phyloP scores from a whole-genome alignment of 2,113 vertebrate genomes.

The Passer montanus region DNA sequence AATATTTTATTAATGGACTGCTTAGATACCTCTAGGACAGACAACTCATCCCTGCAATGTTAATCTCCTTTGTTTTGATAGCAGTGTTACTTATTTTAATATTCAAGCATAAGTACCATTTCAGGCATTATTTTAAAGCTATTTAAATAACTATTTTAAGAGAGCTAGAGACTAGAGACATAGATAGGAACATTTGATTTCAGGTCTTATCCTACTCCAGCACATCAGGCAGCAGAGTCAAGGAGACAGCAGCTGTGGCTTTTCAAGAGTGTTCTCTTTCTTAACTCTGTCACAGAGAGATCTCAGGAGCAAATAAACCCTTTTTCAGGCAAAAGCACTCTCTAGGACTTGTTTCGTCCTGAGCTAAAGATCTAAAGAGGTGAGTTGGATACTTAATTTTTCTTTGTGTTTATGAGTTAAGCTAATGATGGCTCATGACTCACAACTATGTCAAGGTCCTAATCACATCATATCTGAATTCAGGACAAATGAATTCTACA shows the following conservation, averaged over 20 bases:
- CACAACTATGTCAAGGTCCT: background rate
- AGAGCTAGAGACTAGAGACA: background rate
- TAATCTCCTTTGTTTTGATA: background rate
- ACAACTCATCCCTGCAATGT: background rate
- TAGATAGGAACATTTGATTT: background rate
- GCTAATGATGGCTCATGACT: background rate
- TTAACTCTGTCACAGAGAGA: background rate
- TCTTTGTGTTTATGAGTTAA: background rate
- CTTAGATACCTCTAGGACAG: background rate
- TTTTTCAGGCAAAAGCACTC: background rate
- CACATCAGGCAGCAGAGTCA: background rate
- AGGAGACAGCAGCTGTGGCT: background rate
- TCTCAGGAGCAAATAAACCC: background rate
- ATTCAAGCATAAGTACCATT: background rate
- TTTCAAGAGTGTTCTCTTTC: background rate
- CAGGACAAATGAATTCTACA: background rate
- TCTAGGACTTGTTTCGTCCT: background rate
- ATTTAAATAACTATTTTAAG: background rate
- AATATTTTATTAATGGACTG: background rate
- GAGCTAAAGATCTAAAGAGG: background rate
- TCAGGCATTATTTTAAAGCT: background rate
- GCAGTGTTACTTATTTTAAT: background rate
- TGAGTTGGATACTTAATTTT: background rate
- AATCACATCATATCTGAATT: background rate
- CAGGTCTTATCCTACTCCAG: background rate